Evolutionary conservation across 2,888 invertebrate genomes (phyloP).

Genomic region (Melikaiella ostensackeni): DNA sequence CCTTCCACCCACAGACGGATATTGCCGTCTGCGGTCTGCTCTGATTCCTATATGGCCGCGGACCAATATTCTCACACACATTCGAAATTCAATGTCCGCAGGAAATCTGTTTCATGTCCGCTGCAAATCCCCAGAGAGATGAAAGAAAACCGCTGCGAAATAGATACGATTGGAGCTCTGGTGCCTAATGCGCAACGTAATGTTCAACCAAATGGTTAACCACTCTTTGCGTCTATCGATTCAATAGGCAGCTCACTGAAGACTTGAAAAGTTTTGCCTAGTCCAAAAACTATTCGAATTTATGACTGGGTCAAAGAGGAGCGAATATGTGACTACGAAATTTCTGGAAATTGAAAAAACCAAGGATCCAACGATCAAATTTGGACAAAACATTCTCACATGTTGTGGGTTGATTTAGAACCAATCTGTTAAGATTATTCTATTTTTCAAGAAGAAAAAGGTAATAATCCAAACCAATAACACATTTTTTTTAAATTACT

Average conservation of each 20-base stretch:
- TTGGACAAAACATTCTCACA: too few relatives aligned
- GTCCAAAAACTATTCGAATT: too few relatives aligned
- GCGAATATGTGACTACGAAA: too few relatives aligned
- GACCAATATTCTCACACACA: conserved; percentile 30
- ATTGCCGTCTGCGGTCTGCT: conserved; percentile 28
- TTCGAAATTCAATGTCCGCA: conserved; percentile 29
- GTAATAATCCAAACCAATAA: too few relatives aligned
- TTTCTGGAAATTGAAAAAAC: too few relatives aligned
- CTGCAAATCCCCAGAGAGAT: not conserved
- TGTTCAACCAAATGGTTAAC: conserved; percentile 26
- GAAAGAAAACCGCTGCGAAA: not conserved
- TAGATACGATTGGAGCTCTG: not conserved
- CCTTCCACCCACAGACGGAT: conserved; percentile 39
- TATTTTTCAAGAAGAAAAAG: too few relatives aligned
- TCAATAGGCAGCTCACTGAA: conserved; percentile 2
- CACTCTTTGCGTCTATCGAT: conserved; percentile 22
- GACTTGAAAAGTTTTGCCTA: not conserved
- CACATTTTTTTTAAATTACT: too few relatives aligned
- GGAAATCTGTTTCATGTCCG: conserved; percentile 28
- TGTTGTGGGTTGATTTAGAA: too few relatives aligned
- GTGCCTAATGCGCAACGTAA: conserved; percentile 1
- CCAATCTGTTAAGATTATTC: too few relatives aligned
- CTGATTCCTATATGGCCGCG: conserved; percentile 12
- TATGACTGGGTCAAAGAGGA: too few relatives aligned
- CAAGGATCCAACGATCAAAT: too few relatives aligned